phyloP scores from a whole-genome alignment of 2,888 invertebrate species.

The Amphiduros pacificus region DNA sequence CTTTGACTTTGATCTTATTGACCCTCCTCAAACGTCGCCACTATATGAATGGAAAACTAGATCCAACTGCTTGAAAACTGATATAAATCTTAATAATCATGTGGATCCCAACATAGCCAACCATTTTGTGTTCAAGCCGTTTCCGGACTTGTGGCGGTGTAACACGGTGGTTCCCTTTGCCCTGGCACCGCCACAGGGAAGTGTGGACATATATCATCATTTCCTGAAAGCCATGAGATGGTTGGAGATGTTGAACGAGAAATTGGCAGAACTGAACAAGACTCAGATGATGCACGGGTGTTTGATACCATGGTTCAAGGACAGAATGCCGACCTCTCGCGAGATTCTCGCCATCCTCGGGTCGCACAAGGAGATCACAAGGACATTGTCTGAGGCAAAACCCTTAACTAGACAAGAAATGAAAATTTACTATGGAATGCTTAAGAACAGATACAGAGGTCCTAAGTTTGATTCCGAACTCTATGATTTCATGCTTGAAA shows the following conservation, averaged over 20 bases:
- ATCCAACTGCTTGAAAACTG: background rate
- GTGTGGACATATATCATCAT: conserved; percentile 15
- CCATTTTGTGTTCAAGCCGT: conserved; percentile 15
- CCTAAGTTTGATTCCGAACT: conserved; percentile 5
- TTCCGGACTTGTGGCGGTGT: conserved; percentile 21
- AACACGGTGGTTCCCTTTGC: conserved; percentile 18
- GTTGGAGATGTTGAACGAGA: background rate
- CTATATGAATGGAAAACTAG: conserved; percentile 11
- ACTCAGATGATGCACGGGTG: conserved; percentile 5
- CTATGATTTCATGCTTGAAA: conserved; percentile 9
- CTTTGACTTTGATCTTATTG: conserved; percentile 7
- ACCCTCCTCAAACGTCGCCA: background rate
- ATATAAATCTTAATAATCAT: background rate
- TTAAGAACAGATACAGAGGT: background rate
- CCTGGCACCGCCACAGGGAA: conserved; percentile 12
- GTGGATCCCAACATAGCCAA: background rate
- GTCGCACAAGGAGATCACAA: conserved; percentile 5
- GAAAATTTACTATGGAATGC: conserved; percentile 2
- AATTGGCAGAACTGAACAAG: background rate
- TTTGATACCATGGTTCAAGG: conserved; percentile 13
- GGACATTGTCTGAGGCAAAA: conserved; percentile 2
- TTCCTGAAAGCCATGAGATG: conserved; percentile 13
- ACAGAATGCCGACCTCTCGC: conserved; percentile 4
- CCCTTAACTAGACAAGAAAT: conserved; percentile 9
- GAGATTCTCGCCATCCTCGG: conserved; percentile 17